A percentile compares a stretch with the other conserved stretches of the same genome.
phyloP scores from a whole-genome alignment of 2,888 invertebrate species.

The Drosophila siamana region DNA sequence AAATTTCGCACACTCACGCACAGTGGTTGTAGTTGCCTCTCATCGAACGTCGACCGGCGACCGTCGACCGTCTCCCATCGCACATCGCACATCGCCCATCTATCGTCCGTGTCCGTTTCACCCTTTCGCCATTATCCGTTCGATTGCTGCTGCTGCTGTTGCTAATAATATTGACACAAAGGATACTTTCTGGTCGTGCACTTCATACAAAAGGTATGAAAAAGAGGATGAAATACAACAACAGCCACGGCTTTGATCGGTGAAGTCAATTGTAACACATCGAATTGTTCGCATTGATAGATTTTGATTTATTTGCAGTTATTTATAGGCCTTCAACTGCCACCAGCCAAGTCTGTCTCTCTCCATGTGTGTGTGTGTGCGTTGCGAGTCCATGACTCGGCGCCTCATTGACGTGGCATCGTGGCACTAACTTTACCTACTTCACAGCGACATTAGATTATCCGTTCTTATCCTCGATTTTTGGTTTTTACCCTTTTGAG shows the following conservation, averaged over 20 bases:
- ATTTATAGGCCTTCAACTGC: conserved; percentile 82
- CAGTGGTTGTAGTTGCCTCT: conserved; percentile 37
- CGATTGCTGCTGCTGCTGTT: conserved; percentile 57
- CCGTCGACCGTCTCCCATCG: neutral
- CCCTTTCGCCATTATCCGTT: conserved; percentile 76
- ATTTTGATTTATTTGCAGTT: conserved; percentile 85
- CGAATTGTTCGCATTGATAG: conserved; percentile 84
- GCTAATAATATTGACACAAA: conserved; percentile 84
- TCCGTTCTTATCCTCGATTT: conserved; percentile 85
- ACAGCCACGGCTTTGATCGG: conserved; percentile 78
- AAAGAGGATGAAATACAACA: conserved; percentile 67
- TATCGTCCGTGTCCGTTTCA: conserved; percentile 58
- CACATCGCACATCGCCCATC: neutral
- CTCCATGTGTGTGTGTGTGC: conserved; percentile 37
- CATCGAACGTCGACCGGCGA: no score
- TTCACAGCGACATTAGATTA: conserved; percentile 82
- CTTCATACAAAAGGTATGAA: conserved; percentile 82
- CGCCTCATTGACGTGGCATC: conserved; percentile 62
- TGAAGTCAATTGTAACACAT: conserved; percentile 85
- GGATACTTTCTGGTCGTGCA: conserved; percentile 81
- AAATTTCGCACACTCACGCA: conserved; percentile 82
- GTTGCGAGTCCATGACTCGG: conserved; percentile 55
- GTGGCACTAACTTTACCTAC: conserved; percentile 65
- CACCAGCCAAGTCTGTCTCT: conserved; percentile 35
- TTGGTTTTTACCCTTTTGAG: conserved; percentile 83